Percentiles rank a stretch among this genome's conserved stretches.
These are phyloP conservation scores for Monodelphis domestica DNA, from an alignment of 2,797 vertebrate genomes.

Conservation along the genomic window DNA sequence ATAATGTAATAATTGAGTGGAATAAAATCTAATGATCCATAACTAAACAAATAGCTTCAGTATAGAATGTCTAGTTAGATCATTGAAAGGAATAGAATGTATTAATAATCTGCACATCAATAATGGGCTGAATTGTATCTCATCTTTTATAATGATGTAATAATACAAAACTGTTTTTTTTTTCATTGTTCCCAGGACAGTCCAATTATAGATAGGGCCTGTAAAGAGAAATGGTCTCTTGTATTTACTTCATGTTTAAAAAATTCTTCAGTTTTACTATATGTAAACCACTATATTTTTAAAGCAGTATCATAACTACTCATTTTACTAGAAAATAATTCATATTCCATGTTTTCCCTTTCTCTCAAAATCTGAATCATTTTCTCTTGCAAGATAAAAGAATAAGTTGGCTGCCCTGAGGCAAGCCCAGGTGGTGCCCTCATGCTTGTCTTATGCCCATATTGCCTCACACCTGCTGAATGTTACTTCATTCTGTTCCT, in stretches of 20 bases:
- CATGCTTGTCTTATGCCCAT: constrained; percentile 8
- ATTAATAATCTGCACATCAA: not conserved
- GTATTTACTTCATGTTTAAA: not conserved
- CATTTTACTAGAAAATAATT: not conserved
- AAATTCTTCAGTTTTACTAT: not conserved
- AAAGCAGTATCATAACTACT: not conserved
- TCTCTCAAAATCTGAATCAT: not conserved
- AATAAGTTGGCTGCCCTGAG: constrained; percentile 41
- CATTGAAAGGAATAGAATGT: not conserved
- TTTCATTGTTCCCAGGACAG: not conserved
- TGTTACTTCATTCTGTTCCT: constrained; percentile 39
- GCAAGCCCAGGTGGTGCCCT: constrained; percentile 36
- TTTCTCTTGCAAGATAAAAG: constrained; percentile 18
- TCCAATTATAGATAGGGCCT: not conserved
- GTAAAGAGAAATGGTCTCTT: not conserved
- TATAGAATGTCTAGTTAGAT: not conserved
- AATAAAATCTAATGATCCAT: not conserved
- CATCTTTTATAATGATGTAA: not conserved
- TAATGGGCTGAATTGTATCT: not conserved
- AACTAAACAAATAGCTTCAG: not conserved
- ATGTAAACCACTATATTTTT: not conserved
- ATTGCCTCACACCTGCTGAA: constrained; percentile 42
- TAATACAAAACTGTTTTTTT: not conserved
- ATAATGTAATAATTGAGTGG: not conserved
- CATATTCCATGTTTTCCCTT: not conserved